These are phyloP conservation scores for Ectropis crepuscularia DNA, from an alignment of 2,888 invertebrate species.

Conservation along the genomic window DNA sequence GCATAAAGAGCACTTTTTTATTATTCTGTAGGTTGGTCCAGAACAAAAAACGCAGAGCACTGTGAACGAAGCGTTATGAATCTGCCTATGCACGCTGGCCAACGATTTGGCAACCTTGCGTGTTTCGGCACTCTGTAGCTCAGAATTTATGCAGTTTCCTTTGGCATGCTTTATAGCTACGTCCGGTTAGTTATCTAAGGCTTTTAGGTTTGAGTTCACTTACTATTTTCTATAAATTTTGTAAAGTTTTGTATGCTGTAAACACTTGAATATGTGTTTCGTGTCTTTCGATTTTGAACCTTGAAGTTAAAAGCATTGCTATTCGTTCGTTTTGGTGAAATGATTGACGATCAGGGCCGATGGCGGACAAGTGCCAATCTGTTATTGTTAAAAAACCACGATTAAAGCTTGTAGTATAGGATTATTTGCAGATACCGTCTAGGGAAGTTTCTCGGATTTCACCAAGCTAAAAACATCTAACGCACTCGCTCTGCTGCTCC, in stretches of 20 bases:
- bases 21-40: neutral
- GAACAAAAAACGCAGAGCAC: neutral
- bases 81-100: constrained; percentile 47
- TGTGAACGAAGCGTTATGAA: neutral
- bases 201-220: constrained; percentile 21
- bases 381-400: no score
- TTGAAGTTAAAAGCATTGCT: no score
- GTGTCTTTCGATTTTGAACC: no score
- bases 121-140: constrained; percentile 62
- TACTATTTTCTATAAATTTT: constrained; percentile 4
- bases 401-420: no score
- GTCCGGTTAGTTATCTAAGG: constrained; percentile 15
- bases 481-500: no score
- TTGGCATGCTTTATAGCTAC: constrained; percentile 47
- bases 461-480: no score
- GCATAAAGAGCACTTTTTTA: neutral
- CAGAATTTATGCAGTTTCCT: constrained; percentile 61
- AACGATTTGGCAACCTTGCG: constrained; percentile 66
- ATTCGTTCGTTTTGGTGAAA: no score
- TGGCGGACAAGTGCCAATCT: no score
- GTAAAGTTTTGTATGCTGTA: neutral
- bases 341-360: no score
- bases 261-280: no score
- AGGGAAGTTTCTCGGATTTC: no score
- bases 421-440: no score